A percentile compares a stretch with the other conserved stretches of the same genome.
These are phyloP conservation scores for Datnioides undecimradiatus DNA, from an alignment of 2,113 vertebrate species.

Conservation along the genomic window DNA sequence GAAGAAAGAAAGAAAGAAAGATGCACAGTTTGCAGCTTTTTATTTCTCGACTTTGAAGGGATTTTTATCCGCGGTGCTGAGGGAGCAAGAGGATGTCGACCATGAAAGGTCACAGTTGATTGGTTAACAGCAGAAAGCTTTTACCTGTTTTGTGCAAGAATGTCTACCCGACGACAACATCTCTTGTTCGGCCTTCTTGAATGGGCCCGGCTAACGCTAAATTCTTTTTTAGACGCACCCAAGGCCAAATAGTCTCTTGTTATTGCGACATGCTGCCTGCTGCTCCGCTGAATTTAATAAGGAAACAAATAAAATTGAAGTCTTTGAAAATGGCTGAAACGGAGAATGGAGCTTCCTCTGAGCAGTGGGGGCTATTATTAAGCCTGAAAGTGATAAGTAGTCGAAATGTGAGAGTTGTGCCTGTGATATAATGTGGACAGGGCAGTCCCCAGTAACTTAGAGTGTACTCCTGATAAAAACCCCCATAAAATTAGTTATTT, in stretches of 20 bases:
- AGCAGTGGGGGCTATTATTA: background rate
- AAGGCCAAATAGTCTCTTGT: slow-evolving; percentile 48
- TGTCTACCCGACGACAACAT: slow-evolving; percentile 37
- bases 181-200: slow-evolving; percentile 45
- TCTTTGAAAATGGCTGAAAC: background rate
- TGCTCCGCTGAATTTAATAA: slow-evolving; percentile 24
- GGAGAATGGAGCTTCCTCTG: background rate
- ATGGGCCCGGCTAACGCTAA: slow-evolving; percentile 50
- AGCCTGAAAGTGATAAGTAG: background rate
- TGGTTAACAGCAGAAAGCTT: slow-evolving; percentile 76
- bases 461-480: too few species aligned
- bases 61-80: slow-evolving; percentile 26
- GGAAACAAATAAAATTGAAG: slow-evolving; percentile 2
- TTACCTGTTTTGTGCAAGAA: slow-evolving; percentile 62
- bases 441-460: too few species aligned
- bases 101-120: slow-evolving; percentile 74
- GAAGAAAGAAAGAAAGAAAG: slow-evolving; percentile 44
- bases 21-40: slow-evolving; percentile 57
- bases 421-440: too few species aligned
- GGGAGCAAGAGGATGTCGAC: slow-evolving; percentile 44
- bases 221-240: slow-evolving; percentile 42
- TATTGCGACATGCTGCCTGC: slow-evolving; percentile 34
- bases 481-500: too few species aligned
- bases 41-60: slow-evolving; percentile 51
- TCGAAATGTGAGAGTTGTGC: too few species aligned